Evolutionary conservation across 2,797 vertebrate species (phyloP), one percentile per base, ranked within the genome.

Genomic region (Silurus lanzhouensis): DNA sequence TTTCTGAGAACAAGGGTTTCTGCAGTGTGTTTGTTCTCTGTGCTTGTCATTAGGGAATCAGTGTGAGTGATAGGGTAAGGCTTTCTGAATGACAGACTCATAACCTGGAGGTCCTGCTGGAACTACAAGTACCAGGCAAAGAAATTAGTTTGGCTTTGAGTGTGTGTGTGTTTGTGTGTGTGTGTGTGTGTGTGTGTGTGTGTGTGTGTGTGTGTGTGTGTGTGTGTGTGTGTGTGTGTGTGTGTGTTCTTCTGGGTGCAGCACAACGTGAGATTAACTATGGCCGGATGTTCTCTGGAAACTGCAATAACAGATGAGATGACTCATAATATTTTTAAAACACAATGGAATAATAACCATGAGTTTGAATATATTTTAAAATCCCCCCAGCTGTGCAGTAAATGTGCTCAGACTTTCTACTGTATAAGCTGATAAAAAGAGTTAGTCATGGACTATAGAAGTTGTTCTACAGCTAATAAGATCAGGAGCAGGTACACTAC

Each of bases 1-100:
- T 83, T 85, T 82, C 87, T n/a, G 58, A 72, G 77, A 87, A 87
- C 4, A 19, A 72, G 83, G 25, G 10, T 67, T 63, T 44, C 25
- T 38, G 20, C 79, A 19, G 67, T 72, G 79, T 63, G 74, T 58
- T 67, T 31, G 67, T 72, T 74, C 84, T 83, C 22, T 6, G 1
- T 48, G 67, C 25, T 38, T 68, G 19, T 80, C 19, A 81, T 85
- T 87, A 87, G 44, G n/a, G 81, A 81, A 82, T 67, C 60, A 44
- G 17, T 20, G 2, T 68, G 66, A 20, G 12, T 44, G 14, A 61
- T 19, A 2, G 74, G 80, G 6, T 31, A 5, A 6, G n/a, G 61
- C 58, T 48, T 81, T 70, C 38, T 81, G 52, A 83, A 61, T 6
- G 64, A 86, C 66, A 31, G 72, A 72, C 13, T 31, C n/a, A 52